Evolutionary conservation across 2,888 invertebrate species (phyloP).

Genomic region (Noctua comes): DNA sequence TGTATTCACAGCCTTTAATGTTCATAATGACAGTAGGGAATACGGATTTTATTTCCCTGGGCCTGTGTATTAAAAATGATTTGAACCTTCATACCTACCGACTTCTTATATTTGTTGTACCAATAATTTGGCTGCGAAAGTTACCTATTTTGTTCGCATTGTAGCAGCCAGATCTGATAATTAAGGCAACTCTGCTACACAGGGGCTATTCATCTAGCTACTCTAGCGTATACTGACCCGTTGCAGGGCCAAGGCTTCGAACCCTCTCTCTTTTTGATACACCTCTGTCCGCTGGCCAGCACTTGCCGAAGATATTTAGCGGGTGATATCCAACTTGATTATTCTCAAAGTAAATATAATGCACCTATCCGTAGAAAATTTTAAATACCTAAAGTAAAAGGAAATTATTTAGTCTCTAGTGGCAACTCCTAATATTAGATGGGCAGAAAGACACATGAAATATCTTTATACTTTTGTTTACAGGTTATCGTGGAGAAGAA

Average conservation of each 20-base stretch:
- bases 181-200: not conserved
- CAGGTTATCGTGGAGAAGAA: constrained; percentile 30
- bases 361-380: no score
- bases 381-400: not conserved
- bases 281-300: not conserved
- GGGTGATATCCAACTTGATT: not conserved
- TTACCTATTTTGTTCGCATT: not conserved
- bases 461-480: constrained; percentile 51
- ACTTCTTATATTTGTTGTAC: not conserved
- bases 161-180: not conserved
- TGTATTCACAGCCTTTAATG: not conserved
- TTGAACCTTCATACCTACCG: not conserved
- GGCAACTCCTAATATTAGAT: not conserved
- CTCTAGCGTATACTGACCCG: not conserved
- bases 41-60: not conserved
- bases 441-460: constrained; percentile 22
- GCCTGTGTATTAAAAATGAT: not conserved
- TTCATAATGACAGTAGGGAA: not conserved
- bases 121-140: not conserved
- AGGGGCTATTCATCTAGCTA: not conserved
- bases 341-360: not conserved
- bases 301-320: not conserved
- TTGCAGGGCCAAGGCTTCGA: not conserved
- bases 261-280: not conserved
- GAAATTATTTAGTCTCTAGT: not conserved